Percentiles rank a stretch among this genome's conserved stretches.
Conservation (phyloP, 2,113 vertebrate species). For the Callaeas wilsoni region DNA sequence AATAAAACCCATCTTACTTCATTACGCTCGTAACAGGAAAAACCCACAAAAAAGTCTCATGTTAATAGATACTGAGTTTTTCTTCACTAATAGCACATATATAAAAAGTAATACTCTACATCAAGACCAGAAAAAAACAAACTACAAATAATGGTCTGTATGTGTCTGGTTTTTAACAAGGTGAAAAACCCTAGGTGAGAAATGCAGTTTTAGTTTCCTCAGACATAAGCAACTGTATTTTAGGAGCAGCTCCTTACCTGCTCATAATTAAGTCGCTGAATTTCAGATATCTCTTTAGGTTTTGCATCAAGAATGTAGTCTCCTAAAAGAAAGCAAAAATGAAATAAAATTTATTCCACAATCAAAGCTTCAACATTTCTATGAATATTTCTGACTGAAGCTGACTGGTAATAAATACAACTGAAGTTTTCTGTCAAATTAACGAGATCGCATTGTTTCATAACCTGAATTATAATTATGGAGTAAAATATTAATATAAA, state of each 20-base stretch:
- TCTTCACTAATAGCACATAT: background rate
- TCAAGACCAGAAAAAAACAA: background rate
- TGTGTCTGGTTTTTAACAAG: background rate
- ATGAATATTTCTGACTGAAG: background rate
- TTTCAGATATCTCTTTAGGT: conserved; percentile 98
- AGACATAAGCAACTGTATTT: background rate
- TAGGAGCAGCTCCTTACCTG: conserved; percentile 80
- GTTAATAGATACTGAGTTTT: background rate
- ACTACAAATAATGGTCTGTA: background rate
- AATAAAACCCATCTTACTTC: background rate
- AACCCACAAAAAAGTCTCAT: background rate
- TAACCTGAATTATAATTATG: background rate
- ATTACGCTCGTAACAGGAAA: background rate
- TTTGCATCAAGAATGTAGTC: conserved; percentile 98
- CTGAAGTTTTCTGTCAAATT: background rate
- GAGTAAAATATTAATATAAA: background rate
- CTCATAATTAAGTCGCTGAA: conserved; percentile 96
- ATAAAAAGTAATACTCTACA: background rate
- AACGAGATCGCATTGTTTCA: background rate
- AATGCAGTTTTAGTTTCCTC: background rate
- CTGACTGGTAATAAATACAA: background rate
- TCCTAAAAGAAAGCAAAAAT: conserved; percentile 76
- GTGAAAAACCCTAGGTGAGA: background rate
- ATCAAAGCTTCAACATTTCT: background rate
- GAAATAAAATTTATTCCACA: background rate